Conservation (phyloP, 2,888 invertebrate species). For the Heteromurus nitidus region DNA sequence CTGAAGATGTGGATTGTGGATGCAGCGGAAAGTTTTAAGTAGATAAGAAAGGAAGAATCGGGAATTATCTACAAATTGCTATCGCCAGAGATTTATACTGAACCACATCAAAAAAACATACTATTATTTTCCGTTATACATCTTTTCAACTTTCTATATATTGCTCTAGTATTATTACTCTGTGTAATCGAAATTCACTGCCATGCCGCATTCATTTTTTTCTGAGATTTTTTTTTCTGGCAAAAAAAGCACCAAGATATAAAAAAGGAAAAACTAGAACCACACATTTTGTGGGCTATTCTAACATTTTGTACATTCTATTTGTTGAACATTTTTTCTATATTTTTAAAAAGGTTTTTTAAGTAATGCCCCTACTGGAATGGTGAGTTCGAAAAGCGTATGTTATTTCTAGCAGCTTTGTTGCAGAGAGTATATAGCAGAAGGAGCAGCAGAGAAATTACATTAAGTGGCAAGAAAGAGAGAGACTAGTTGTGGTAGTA, state of each 20-base stretch:
- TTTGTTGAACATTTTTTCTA: background rate
- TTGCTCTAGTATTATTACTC: too few relatives aligned
- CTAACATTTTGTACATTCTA: too few relatives aligned
- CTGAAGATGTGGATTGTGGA: slow-evolving; percentile 1
- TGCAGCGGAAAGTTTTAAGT: slow-evolving; percentile 26
- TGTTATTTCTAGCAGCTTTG: slow-evolving; percentile 3
- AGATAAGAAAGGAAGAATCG: slow-evolving; percentile 17
- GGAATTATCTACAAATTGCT: slow-evolving; percentile 30
- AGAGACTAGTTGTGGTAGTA: slow-evolving; percentile 14
- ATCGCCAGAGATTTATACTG: background rate
- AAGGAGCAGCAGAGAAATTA: slow-evolving; percentile 30
- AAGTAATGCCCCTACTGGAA: too few relatives aligned
- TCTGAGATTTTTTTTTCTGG: too few relatives aligned
- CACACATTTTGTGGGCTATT: too few relatives aligned
- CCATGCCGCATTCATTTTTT: too few relatives aligned
- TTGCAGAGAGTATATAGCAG: background rate
- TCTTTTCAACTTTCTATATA: too few relatives aligned
- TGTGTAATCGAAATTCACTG: too few relatives aligned
- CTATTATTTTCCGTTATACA: background rate
- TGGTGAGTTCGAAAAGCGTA: background rate
- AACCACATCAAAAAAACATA: slow-evolving; percentile 4
- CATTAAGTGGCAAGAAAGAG: background rate
- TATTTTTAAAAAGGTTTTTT: background rate
- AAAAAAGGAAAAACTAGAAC: too few relatives aligned
- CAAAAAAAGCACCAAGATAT: too few relatives aligned